A percentile compares a stretch with the other conserved stretches of the same genome.
These are phyloP conservation scores for Alectura lathami DNA, from an alignment of 2,113 vertebrate genomes.

Conservation along the genomic window DNA sequence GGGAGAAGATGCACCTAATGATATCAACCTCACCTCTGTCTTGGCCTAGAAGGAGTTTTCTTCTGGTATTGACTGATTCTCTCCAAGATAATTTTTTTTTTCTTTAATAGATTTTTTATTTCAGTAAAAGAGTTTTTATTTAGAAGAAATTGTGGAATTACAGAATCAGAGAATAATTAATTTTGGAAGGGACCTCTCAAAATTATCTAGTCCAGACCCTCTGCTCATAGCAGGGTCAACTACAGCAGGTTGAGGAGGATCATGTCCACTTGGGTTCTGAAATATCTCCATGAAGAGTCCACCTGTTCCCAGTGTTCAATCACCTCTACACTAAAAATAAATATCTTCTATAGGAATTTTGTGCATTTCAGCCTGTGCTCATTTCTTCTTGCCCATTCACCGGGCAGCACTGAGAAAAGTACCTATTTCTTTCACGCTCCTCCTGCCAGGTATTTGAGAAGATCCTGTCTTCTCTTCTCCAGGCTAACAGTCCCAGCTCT, in stretches of 20 bases:
- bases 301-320: background rate
- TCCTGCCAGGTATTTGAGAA: background rate
- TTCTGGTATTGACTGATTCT: background rate
- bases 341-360: background rate
- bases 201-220: background rate
- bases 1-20: background rate
- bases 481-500: background rate
- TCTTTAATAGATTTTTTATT: background rate
- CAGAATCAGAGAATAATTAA: background rate
- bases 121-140: background rate
- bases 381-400: background rate
- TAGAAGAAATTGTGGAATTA: background rate
- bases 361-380: background rate
- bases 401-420: background rate
- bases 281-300: background rate
- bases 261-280: background rate
- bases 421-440: accelerated
- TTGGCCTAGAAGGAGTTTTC: background rate
- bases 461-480: background rate
- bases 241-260: background rate
- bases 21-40: background rate
- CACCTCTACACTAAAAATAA: background rate
- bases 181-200: background rate
- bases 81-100: background rate
- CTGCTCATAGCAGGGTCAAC: background rate